A percentile compares a stretch with the other conserved stretches of the same genome.
Evolutionary conservation across 2,113 vertebrate genomes (phyloP).

Genomic region (Callipepla californica): DNA sequence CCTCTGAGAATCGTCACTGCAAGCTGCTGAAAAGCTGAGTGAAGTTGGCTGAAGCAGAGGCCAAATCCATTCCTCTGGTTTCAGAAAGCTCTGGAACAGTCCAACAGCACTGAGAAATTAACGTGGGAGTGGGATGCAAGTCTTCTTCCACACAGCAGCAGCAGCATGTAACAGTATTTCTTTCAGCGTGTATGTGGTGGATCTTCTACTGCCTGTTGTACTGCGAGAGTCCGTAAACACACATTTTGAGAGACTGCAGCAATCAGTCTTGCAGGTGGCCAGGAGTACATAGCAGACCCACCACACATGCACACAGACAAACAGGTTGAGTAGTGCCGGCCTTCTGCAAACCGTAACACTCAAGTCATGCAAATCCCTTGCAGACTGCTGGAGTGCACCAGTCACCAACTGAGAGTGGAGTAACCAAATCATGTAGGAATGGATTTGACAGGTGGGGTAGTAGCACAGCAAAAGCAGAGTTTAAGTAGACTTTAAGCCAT

Average conservation of each 20-base stretch:
- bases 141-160: neutral
- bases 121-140: neutral
- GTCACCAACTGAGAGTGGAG: neutral
- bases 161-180: neutral
- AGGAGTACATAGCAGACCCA: neutral
- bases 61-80: neutral
- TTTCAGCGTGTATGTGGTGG: neutral
- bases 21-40: neutral
- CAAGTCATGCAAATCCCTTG: neutral
- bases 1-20: neutral
- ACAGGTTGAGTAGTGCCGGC: neutral
- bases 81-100: neutral
- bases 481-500: neutral
- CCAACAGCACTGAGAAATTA: neutral
- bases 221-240: neutral
- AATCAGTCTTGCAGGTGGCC: neutral
- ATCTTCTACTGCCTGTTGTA: neutral
- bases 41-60: neutral
- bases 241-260: neutral
- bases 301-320: neutral
- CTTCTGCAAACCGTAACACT: neutral
- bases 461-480: neutral
- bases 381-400: neutral
- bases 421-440: fast-evolving
- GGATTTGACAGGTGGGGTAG: neutral